These are phyloP conservation scores for Mus pahari DNA, from an alignment of 2,113 vertebrate species.

Conservation along the genomic window DNA sequence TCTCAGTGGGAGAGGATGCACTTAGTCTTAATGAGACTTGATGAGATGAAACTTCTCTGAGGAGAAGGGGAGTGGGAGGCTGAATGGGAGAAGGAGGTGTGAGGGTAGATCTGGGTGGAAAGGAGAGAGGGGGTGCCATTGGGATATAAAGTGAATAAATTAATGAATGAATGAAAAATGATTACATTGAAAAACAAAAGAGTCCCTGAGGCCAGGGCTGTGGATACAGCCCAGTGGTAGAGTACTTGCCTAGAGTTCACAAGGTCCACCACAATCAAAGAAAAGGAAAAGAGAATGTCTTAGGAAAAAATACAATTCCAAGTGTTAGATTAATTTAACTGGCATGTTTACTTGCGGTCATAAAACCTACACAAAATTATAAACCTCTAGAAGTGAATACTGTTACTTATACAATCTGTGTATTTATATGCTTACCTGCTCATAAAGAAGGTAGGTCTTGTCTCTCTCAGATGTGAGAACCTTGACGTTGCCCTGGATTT, in stretches of 20 bases:
- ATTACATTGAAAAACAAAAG: background rate
- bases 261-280: background rate
- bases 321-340: conserved; percentile 45
- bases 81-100: too few relatives aligned
- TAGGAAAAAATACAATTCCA: conserved; percentile 47
- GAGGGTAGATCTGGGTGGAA: too few relatives aligned
- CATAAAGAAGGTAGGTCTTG: conserved; percentile 86
- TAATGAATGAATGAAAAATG: too few relatives aligned
- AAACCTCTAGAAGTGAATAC: conserved; percentile 28
- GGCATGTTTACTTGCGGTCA: conserved; percentile 11
- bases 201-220: background rate
- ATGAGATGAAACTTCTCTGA: too few relatives aligned
- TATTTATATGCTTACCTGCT: conserved; percentile 81
- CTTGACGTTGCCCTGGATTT: conserved; percentile 90
- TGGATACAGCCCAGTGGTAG: background rate
- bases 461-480: conserved; percentile 90
- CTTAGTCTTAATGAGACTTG: too few relatives aligned
- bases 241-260: background rate
- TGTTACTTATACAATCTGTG: conserved; percentile 35
- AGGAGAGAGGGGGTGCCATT: too few relatives aligned
- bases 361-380: conserved; percentile 2
- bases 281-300: conserved; percentile 39
- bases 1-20: too few relatives aligned
- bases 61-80: too few relatives aligned
- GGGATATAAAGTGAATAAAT: too few relatives aligned